A percentile compares a stretch with the other conserved stretches of the same genome.
phyloP scores from a whole-genome alignment of 2,888 invertebrate genomes.

The Latrodectus hesperus region DNA sequence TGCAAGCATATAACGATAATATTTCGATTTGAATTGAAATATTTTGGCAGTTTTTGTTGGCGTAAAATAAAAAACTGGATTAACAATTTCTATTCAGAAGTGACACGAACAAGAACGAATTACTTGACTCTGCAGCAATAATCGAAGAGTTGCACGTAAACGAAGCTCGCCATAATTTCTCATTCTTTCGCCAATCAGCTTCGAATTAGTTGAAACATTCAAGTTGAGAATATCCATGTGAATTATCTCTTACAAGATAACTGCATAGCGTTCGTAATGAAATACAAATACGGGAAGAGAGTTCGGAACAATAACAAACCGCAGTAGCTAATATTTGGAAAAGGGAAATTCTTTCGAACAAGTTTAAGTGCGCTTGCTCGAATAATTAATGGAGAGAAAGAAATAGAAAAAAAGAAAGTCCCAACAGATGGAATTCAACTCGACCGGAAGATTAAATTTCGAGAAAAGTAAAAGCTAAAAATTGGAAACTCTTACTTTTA shows the following conservation, averaged over 20 bases:
- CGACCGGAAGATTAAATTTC: slow-evolving; percentile 59
- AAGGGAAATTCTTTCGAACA: neutral
- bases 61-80: no score
- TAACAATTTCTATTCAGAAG: no score
- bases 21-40: no score
- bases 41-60: no score
- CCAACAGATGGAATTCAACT: slow-evolving; percentile 41
- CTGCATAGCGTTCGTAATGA: neutral
- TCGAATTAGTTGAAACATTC: no score
- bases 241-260: neutral
- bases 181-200: no score
- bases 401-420: slow-evolving; percentile 16
- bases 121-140: no score
- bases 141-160: no score
- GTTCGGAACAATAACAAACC: neutral
- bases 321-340: neutral
- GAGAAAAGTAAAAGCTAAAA: slow-evolving; percentile 27
- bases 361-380: neutral
- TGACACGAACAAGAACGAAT: no score
- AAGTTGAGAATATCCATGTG: no score
- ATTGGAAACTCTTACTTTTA: slow-evolving; percentile 23
- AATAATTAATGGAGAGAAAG: slow-evolving; percentile 24
- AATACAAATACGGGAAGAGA: neutral
- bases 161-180: no score
- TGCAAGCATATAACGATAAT: no score